Evolutionary conservation across 2,888 invertebrate species (phyloP), one percentile per base, ranked within the genome.

Genomic region (Andrena bicolor): DNA sequence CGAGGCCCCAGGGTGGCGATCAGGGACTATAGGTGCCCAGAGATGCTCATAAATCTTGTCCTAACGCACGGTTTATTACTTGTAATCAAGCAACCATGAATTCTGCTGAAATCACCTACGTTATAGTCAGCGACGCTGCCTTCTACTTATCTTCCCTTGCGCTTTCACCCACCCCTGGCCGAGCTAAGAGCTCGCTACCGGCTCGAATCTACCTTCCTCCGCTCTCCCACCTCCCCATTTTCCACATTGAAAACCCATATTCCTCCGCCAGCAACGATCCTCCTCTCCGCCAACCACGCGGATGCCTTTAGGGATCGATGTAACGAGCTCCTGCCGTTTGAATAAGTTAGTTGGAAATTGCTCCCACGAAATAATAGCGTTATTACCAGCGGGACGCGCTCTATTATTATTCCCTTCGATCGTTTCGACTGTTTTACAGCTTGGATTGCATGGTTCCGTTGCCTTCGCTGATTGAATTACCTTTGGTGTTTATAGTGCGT

Each of bases 11-110:
- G 90, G 90, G 90, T 91, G 90, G 90, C 90, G 90, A 92, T 92
- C 92, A 90, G 89, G 88, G 88, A 90, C 90, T 90, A 91, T 91
- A 90, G 90, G 90, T 90, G 90, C 91, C 87, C 90, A 88, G 85
- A 90, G 91, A 92, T 90, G 91, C 90, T 91, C 93, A 92, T 93
- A 93, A 93, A 93, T 93, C 93, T 93, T 93, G 91, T 90, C 92
- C 91, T 93, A 93, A 93, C 93, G 93, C 91, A 88, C 89, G 91
- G 91, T 93, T 93, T 93, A 93, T 93, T 93, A 93, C 93, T 93
- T 91, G 92, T 92, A 93, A 93, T 93, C 93, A 93, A 93, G 93
- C 92, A 91, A 91, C 93, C 93, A 93, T 93, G 93, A 93, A 93
- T 93, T 92, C 92, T 91, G 90, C 90, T 93, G 91, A 93, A 93